Percentiles rank a stretch among this genome's conserved stretches.
These are phyloP conservation scores for Misgurnus mizolepis DNA, from an alignment of 2,113 vertebrate genomes.

Conservation along the genomic window DNA sequence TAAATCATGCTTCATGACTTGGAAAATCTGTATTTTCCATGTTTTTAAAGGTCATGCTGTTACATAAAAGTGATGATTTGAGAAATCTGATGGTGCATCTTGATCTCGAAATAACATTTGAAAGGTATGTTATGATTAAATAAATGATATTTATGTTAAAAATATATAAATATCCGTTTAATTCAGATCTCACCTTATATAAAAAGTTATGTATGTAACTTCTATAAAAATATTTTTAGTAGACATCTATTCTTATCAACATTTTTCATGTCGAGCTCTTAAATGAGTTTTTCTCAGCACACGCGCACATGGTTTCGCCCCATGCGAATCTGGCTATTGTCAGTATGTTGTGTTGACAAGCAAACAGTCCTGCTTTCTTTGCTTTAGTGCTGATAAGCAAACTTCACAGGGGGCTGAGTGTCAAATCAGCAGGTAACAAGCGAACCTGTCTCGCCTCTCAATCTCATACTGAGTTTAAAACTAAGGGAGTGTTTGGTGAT, in stretches of 20 bases:
- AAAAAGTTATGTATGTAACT: background rate
- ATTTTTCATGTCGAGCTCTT: conserved; percentile 25
- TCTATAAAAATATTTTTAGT: conserved; percentile 20
- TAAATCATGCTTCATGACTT: background rate
- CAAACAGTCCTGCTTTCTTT: conserved; percentile 2
- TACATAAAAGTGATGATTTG: conserved; percentile 10
- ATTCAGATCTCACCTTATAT: conserved; percentile 3
- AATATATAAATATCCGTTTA: background rate
- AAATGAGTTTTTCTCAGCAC: conserved; percentile 7
- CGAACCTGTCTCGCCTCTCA: conserved; percentile 3
- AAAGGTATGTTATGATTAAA: conserved; percentile 21
- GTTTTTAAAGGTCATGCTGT: conserved; percentile 22
- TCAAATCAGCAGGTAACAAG: conserved; percentile 37
- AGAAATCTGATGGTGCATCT: too few species aligned
- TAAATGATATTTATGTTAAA: background rate
- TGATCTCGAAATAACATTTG: conserved; percentile 1
- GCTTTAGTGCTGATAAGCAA: conserved; percentile 19
- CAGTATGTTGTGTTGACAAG: conserved; percentile 21
- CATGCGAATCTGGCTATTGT: background rate
- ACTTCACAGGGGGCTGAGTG: conserved; percentile 28
- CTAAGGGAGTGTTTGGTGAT: conserved; percentile 7
- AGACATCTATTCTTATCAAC: background rate
- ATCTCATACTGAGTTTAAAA: background rate
- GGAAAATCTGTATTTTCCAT: conserved; percentile 5
- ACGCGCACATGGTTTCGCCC: background rate